phyloP scores from a whole-genome alignment of 2,888 invertebrate genomes.

The Periphyllus acericola region DNA sequence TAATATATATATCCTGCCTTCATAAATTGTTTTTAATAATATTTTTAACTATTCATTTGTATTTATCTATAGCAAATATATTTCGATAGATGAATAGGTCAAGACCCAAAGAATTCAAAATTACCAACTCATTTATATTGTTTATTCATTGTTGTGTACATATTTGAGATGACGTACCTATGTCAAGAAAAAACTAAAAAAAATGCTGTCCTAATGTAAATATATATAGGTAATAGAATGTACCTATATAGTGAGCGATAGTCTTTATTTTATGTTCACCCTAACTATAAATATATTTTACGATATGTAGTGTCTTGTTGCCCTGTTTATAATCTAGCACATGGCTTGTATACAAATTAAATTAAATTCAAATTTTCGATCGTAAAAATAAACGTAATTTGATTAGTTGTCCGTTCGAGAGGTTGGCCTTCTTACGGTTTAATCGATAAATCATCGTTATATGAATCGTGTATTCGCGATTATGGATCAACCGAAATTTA shows the following conservation, averaged over 20 bases:
- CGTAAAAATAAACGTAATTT: background rate
- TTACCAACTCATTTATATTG: background rate
- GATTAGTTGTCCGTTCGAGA: conserved; percentile 14
- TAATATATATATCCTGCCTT: no score
- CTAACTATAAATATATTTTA: background rate
- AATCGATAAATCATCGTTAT: conserved; percentile 44
- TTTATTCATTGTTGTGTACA: background rate
- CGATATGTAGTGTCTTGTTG: background rate
- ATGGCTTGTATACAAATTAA: background rate
- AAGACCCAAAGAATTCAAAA: background rate
- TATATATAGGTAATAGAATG: background rate
- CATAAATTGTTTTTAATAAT: no score
- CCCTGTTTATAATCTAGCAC: background rate
- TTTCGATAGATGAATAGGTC: no score
- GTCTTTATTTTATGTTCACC: background rate
- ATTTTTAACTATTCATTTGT: no score
- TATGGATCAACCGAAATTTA: conserved; percentile 13
- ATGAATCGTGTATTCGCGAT: background rate
- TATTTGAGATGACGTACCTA: background rate
- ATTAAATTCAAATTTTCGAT: conserved; percentile 20
- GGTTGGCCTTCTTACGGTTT: background rate
- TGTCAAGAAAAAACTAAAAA: background rate
- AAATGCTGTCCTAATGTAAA: background rate
- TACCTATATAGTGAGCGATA: background rate
- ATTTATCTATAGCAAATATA: no score